A percentile compares a stretch with the other conserved stretches of the same genome.
These are phyloP conservation scores for Ceyx cyanopectus DNA, from an alignment of 2,113 vertebrate genomes.

Conservation along the genomic window DNA sequence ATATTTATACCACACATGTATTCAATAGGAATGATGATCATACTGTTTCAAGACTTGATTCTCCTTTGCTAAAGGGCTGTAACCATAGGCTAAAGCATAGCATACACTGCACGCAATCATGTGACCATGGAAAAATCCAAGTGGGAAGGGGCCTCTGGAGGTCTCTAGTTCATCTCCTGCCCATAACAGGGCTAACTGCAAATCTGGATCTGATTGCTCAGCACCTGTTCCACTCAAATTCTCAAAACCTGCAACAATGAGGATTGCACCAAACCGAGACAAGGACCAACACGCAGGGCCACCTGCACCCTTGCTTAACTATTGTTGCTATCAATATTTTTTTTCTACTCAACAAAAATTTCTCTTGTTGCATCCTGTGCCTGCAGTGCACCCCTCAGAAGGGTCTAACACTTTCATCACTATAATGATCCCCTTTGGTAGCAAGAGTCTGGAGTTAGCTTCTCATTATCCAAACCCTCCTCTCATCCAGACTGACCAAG, in stretches of 20 bases:
- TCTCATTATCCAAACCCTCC: neutral
- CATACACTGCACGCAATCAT: neutral
- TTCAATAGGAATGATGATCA: neutral
- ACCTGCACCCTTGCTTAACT: neutral
- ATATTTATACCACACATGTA: neutral
- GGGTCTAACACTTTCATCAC: neutral
- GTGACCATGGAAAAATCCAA: neutral
- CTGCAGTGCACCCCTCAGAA: neutral
- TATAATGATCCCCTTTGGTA: rapidly evolving
- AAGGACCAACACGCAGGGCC: neutral
- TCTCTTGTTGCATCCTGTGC: neutral
- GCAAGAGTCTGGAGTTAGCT: neutral
- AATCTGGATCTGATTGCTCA: neutral
- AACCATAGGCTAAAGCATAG: neutral
- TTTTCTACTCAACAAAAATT: neutral
- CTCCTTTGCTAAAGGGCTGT: neutral
- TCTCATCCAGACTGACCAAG: neutral
- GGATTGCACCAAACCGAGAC: neutral
- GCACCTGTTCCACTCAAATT: neutral
- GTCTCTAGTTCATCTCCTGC: neutral
- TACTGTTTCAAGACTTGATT: neutral
- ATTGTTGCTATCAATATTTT: neutral
- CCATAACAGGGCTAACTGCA: neutral
- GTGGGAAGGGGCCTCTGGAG: neutral
- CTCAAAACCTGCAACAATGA: neutral